These are phyloP conservation scores for Meloidogyne floridensis DNA, from an alignment of 1,140 invertebrate genomes.

Conservation along the genomic window DNA sequence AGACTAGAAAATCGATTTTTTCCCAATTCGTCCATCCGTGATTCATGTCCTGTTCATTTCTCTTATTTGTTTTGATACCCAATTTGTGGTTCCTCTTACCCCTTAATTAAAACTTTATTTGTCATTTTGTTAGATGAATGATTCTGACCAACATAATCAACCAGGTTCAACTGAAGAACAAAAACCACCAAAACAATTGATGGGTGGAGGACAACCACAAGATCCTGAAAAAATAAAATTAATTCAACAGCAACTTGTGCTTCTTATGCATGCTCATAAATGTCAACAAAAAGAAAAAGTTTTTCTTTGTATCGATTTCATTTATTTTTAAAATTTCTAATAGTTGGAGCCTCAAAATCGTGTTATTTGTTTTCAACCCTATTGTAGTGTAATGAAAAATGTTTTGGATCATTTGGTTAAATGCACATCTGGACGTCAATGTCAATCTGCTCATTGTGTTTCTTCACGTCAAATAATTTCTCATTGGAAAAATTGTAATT, in stretches of 20 bases:
- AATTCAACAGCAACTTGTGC: slow-evolving; percentile 94
- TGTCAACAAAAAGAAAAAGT: slow-evolving; percentile 83
- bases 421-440: slow-evolving; percentile 80
- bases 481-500: slow-evolving; percentile 96
- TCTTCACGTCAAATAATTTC: slow-evolving; percentile 96
- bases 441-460: slow-evolving; percentile 84
- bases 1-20: too few species aligned
- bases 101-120: too few species aligned
- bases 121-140: not conserved
- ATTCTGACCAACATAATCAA: not conserved
- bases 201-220: slow-evolving; percentile 51
- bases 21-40: too few species aligned
- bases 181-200: too few species aligned
- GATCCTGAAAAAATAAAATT: slow-evolving; percentile 95
- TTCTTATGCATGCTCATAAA: slow-evolving; percentile 95
- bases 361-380: slow-evolving; percentile 79
- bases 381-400: slow-evolving; percentile 98
- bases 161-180: not conserved
- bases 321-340: not conserved
- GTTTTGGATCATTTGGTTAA: slow-evolving; percentile 97
- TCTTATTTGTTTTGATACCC: too few species aligned
- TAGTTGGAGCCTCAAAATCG: not conserved
- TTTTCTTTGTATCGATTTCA: not conserved
- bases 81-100: too few species aligned
- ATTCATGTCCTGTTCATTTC: too few species aligned